Evolutionary conservation across 2,797 vertebrate species (phyloP).

Genomic region (Crax fasciolata): DNA sequence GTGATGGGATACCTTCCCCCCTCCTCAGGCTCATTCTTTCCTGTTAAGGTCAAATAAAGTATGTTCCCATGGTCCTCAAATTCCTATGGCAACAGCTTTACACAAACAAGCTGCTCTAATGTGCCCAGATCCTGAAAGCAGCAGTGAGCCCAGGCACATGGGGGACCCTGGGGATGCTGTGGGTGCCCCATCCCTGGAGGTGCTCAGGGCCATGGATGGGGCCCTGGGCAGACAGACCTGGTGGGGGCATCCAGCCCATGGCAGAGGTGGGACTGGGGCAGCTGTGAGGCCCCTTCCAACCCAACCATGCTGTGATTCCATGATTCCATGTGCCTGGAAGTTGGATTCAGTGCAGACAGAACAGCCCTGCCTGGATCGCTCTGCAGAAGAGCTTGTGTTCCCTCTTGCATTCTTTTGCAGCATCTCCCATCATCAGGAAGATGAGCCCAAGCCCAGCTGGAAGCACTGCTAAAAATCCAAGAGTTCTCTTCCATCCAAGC

Average conservation of each 20-base stretch:
- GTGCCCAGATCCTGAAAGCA: neutral
- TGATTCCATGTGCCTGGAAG: neutral
- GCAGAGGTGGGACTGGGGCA: neutral
- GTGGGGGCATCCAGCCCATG: neutral
- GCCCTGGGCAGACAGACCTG: neutral
- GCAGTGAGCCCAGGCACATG: neutral
- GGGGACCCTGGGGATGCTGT: fast-evolving
- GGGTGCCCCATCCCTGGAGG: neutral
- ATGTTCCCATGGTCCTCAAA: constrained; percentile 6
- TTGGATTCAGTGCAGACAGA: neutral
- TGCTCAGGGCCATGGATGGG: neutral
- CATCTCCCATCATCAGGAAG: neutral
- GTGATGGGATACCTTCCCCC: neutral
- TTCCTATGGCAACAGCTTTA: constrained; percentile 24
- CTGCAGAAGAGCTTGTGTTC: neutral
- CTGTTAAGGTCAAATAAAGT: constrained; percentile 16
- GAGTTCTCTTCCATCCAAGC: neutral
- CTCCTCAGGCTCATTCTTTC: neutral
- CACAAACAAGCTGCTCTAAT: neutral
- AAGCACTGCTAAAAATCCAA: neutral
- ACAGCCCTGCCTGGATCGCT: fast-evolving
- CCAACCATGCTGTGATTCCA: neutral
- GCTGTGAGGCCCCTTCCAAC: neutral
- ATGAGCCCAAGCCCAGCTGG: neutral
- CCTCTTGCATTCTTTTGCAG: neutral